Evolutionary conservation across 2,888 invertebrate genomes (phyloP), one percentile per base, ranked within the genome.

Genomic region (Ephialtes manifestator): DNA sequence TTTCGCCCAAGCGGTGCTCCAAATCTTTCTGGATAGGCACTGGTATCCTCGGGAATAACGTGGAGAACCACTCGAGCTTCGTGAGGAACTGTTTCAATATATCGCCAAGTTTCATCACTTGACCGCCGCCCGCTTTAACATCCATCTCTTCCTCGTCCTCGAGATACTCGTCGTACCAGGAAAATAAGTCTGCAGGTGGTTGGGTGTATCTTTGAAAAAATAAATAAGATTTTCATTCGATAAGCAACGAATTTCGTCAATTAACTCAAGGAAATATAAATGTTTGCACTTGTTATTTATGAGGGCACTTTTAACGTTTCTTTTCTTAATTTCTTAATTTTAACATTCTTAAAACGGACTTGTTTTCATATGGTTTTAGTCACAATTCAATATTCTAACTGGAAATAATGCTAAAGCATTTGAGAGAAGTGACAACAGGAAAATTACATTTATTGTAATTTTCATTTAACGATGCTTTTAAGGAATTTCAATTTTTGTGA

Each of bases 21-120:
- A 99, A 96, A 94, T 97, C 97, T 94, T 99, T 99, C 95, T 98
- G 97, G 90, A 99, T 99, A 31, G 99, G 99, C 83, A 99, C 99
- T 0, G 99, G 99, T 94, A 99, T 99, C 88, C 99, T 96, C 0
- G 99, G 99, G 94, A 99, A 99, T 20, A 99, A 95, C 0, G 99
- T 99, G 58, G 98, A 98, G 95, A 99, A 99, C 99, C 99, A 99
- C 94, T 99, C 99, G 81, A 99, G 95, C 93, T 99, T 99, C 82
- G 98, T 97, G 76, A 99, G 95, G 96, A 98, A 98, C 93, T 98
- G 98, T 58, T 98, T 96, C 18, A 98, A 95, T 95, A 99, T 97
- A 89, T 98, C 97, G 0, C 99, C 99, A 81, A 99, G 97, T 28
- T 97, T 97, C 95, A 99, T 97, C 79, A 95, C 95, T 94, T 99